These are phyloP conservation scores for Brachyrhaphis roseni DNA, from an alignment of 2,797 vertebrate species.

Conservation along the genomic window DNA sequence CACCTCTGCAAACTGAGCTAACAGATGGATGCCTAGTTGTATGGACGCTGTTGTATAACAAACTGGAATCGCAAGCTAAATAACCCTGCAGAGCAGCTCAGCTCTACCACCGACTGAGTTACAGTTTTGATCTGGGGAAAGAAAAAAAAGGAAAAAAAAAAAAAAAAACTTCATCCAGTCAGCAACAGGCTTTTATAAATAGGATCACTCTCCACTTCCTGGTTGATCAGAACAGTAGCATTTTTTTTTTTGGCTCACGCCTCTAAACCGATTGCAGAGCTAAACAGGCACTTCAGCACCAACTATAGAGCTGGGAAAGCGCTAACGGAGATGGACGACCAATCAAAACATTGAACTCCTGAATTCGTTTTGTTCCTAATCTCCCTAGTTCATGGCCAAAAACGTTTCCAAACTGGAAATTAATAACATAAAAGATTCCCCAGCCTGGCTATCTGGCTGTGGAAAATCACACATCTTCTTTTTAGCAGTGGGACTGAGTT, in stretches of 20 bases:
- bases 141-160: too few relatives aligned
- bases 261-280: not conserved
- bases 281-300: not conserved
- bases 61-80: conserved; percentile 44
- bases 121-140: not conserved
- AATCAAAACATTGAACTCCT: not conserved
- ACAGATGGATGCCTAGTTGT: conserved; percentile 70
- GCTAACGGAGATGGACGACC: not conserved
- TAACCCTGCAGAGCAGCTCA: conserved; percentile 31
- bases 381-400: not conserved
- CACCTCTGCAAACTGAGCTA: conserved; percentile 47
- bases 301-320: not conserved
- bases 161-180: not conserved
- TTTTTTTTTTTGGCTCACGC: not conserved
- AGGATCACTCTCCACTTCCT: not conserved
- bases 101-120: conserved; percentile 38
- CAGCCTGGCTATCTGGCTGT: not conserved
- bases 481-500: not conserved
- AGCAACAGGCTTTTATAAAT: not conserved
- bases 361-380: not conserved
- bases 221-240: not conserved
- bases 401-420: not conserved
- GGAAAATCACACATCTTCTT: not conserved
- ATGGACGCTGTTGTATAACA: conserved; percentile 60
- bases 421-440: not conserved